Conservation (phyloP, 1,140 invertebrate species). For the Bathynomus jamesi region DNA sequence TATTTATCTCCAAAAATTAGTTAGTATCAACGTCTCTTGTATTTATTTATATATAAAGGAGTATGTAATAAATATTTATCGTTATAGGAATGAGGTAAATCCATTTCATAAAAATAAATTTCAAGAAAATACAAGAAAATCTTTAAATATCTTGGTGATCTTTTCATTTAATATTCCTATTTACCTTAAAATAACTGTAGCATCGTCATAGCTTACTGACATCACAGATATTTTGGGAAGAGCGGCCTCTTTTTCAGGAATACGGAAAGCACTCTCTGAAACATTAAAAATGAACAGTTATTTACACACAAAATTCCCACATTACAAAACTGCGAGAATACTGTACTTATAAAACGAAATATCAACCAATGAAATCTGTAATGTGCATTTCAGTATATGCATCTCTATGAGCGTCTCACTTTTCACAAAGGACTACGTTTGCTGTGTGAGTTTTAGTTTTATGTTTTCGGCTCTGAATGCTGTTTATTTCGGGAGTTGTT, state of each 20-base stretch:
- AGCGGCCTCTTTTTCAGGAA: conserved; percentile 23
- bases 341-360: too few relatives aligned
- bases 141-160: background rate
- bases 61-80: background rate
- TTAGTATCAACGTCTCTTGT: background rate
- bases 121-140: background rate
- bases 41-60: background rate
- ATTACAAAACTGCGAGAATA: too few relatives aligned
- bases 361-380: too few relatives aligned
- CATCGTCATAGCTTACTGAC: conserved; percentile 3
- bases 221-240: background rate
- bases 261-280: conserved; percentile 27
- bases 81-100: background rate
- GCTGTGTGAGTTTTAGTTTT: too few relatives aligned
- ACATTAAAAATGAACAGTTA: background rate
- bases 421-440: too few relatives aligned
- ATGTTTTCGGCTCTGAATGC: too few relatives aligned
- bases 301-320: too few relatives aligned
- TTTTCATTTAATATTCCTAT: background rate
- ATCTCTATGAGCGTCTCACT: too few relatives aligned
- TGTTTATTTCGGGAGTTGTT: too few relatives aligned
- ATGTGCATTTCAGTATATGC: too few relatives aligned
- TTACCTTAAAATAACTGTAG: conserved; percentile 5
- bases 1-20: background rate
- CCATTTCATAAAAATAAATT: background rate